Evolutionary conservation across 2,888 invertebrate genomes (phyloP).

Genomic region (Caenorhabditis zanzibari): DNA sequence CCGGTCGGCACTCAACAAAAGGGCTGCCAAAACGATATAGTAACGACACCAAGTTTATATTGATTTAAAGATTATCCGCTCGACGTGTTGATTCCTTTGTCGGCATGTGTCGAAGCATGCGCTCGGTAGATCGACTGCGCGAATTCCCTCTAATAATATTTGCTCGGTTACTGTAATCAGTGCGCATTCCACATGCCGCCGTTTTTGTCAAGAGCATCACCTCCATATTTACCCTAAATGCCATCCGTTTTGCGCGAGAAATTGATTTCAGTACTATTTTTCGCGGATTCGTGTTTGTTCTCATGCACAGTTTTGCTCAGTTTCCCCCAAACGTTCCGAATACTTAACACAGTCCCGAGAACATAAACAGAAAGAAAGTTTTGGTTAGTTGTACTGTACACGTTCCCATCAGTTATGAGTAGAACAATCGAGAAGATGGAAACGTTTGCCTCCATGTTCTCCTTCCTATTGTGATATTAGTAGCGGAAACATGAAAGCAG

Average conservation of each 20-base stretch:
- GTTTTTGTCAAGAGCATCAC: slow-evolving; percentile 2
- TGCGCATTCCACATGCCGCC: slow-evolving; percentile 48
- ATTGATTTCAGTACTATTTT: slow-evolving; percentile 10
- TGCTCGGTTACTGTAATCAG: slow-evolving; percentile 61
- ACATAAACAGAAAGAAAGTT: slow-evolving; percentile 37
- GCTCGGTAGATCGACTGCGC: slow-evolving; percentile 47
- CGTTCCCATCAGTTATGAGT: slow-evolving; percentile 57
- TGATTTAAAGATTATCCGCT: slow-evolving; percentile 65
- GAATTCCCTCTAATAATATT: slow-evolving; percentile 38
- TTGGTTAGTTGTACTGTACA: slow-evolving; percentile 29
- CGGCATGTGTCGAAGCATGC: slow-evolving; percentile 52
- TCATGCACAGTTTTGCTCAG: background rate
- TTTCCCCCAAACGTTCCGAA: slow-evolving; percentile 1
- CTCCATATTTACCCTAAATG: slow-evolving; percentile 28
- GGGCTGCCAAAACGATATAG: slow-evolving; percentile 25
- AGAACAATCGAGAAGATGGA: slow-evolving; percentile 19
- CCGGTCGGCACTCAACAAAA: slow-evolving; percentile 56
- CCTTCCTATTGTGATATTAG: slow-evolving; percentile 47
- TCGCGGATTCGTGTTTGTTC: slow-evolving; percentile 33
- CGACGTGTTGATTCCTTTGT: slow-evolving; percentile 63
- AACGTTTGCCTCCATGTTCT: slow-evolving; percentile 29
- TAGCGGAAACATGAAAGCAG: slow-evolving; percentile 60
- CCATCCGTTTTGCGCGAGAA: slow-evolving; percentile 29
- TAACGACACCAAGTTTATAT: slow-evolving; percentile 45
- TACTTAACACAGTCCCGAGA: slow-evolving; percentile 26